phyloP scores from a whole-genome alignment of 2,888 invertebrate species.

The Globia sparganii region DNA sequence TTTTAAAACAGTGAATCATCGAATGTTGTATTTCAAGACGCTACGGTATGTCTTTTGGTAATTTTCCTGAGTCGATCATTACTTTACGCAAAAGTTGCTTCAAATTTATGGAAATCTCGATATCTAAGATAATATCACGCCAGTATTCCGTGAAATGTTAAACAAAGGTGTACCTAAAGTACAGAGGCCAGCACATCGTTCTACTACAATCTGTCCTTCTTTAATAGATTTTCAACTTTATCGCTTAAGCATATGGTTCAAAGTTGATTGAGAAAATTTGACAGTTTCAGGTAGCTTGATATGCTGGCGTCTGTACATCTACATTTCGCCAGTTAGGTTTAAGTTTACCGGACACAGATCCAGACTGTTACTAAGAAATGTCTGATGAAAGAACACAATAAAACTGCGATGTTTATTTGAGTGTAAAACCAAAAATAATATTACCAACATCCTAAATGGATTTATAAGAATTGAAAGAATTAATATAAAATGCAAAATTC shows the following conservation, averaged over 20 bases:
- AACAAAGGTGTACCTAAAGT: not conserved
- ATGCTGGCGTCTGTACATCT: too few relatives aligned
- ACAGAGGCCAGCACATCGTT: too few relatives aligned
- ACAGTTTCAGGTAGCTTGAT: too few relatives aligned
- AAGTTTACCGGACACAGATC: not conserved
- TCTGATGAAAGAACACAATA: not conserved
- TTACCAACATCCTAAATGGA: slow-evolving; percentile 4
- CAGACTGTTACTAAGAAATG: not conserved
- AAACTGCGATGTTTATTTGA: not conserved
- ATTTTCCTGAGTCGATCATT: not conserved
- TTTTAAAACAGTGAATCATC: not conserved
- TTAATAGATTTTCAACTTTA: too few relatives aligned
- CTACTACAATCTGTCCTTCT: too few relatives aligned
- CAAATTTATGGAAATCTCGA: too few relatives aligned
- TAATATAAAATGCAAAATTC: slow-evolving; percentile 38
- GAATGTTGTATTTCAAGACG: too few relatives aligned
- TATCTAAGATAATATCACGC: not conserved
- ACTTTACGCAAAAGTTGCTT: not conserved
- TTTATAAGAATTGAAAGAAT: slow-evolving; percentile 37
- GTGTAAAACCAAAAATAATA: slow-evolving; percentile 10
- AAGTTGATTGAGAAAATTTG: too few relatives aligned
- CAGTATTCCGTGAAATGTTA: not conserved
- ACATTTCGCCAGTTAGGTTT: not conserved
- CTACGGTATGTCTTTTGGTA: not conserved
- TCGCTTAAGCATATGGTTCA: too few relatives aligned